Evolutionary conservation across 2,797 vertebrate genomes (phyloP), one percentile per base, ranked within the genome.

Genomic region (Epinephelus awoara): DNA sequence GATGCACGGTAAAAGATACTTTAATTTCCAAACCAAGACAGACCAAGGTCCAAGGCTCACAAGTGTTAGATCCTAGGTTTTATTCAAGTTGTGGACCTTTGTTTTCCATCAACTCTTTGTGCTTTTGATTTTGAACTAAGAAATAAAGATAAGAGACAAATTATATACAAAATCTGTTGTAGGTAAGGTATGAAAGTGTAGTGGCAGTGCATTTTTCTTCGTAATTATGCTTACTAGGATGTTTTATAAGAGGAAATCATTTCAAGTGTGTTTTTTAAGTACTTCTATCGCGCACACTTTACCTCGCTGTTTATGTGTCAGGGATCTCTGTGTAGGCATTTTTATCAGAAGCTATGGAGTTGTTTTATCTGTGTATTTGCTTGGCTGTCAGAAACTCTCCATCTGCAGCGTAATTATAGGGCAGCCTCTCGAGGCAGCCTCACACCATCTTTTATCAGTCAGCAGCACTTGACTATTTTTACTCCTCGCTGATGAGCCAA

Each of bases 381-480:
- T 89, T 88, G 80, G 74, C 84, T 91, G 84, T 91, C 79, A 86
- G 54, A 84, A 87, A 56, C 70, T 82, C 61, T 87, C 77, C 79
- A 80, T 86, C 83, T 87, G 85, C 68, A 74, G 78, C 57, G 38
- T 84, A 83, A 85, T 89, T 85, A 88, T 80, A 90, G 81, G 67
- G 76, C 68, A 51, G 79, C 68, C 83, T 86, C 79, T 85, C 52
- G 27, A 67, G 63, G 79, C 82, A 79, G 76, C 80, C 67, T 91
- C 83, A 68, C 86, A 82, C 81, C 82, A 67, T 79, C 77, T 80
- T 89, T 80, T 74, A 82, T 85, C 91, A 88, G 82, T 82, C 84
- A 83, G 85, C 84, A 73, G 72, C 86, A 55, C 80, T 80, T 56
- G 67, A 77, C 88, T 91, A 90, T 91, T 91, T 93, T 87, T 90